Conservation (phyloP, 2,113 vertebrate genomes). For the Glaucidium brasilianum region DNA sequence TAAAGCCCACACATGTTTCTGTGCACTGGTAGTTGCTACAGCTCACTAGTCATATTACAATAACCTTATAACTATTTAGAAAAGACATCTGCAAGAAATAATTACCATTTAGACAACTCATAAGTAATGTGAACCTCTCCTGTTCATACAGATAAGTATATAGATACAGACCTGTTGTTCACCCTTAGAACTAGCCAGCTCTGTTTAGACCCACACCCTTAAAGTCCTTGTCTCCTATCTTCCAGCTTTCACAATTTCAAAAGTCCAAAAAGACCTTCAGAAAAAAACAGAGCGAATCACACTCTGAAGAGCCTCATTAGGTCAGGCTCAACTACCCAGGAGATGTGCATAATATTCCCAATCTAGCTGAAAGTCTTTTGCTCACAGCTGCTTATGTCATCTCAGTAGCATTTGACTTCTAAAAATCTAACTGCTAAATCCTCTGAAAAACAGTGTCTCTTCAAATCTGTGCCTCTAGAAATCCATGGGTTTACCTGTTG, state of each 20-base stretch:
- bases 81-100: neutral
- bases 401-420: neutral
- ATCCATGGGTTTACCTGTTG: neutral
- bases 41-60: neutral
- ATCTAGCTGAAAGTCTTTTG: neutral
- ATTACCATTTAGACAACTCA: fast-evolving
- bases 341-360: neutral
- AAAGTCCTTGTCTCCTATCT: neutral
- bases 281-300: neutral
- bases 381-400: neutral
- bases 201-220: neutral
- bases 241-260: neutral
- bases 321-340: neutral
- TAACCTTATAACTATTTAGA: neutral
- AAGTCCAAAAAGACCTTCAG: neutral
- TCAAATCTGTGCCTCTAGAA: neutral
- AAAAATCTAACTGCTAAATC: neutral
- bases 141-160: neutral
- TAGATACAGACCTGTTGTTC: fast-evolving
- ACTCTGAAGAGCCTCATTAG: neutral
- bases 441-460: neutral
- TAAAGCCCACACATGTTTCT: neutral
- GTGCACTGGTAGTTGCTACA: neutral
- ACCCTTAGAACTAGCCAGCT: neutral
- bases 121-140: neutral